Conservation (phyloP, 2,113 vertebrate species). For the Hippocampus abdominalis region DNA sequence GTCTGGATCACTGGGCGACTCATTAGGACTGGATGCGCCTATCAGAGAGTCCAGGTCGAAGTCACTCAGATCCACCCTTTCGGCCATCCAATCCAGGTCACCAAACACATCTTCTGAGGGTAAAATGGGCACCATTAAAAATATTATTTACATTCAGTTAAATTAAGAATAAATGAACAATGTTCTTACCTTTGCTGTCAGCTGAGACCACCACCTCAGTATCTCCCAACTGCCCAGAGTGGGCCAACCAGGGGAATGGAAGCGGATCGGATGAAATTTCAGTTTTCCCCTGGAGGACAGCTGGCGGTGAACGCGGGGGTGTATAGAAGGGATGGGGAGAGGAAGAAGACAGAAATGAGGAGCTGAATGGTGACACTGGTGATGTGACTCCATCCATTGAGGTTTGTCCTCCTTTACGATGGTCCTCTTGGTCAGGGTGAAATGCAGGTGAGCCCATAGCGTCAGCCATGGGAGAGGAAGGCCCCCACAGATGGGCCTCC, state of each 20-base stretch:
- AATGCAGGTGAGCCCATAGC: slow-evolving; percentile 67
- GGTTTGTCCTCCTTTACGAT: slow-evolving; percentile 47
- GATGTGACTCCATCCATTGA: slow-evolving; percentile 68
- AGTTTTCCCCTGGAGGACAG: slow-evolving; percentile 49
- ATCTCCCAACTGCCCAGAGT: slow-evolving; percentile 73
- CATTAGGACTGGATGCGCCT: slow-evolving; percentile 77
- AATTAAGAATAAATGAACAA: not conserved
- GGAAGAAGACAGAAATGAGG: slow-evolving; percentile 56
- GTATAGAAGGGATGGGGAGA: slow-evolving; percentile 64
- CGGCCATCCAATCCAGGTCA: slow-evolving; percentile 93
- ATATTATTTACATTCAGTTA: not conserved
- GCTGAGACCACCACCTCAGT: slow-evolving; percentile 50
- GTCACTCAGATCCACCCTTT: slow-evolving; percentile 88
- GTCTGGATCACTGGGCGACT: slow-evolving; percentile 76
- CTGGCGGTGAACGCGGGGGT: slow-evolving; percentile 47
- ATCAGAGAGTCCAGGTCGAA: slow-evolving; percentile 87
- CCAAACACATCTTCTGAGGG: slow-evolving; percentile 78
- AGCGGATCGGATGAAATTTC: slow-evolving; percentile 49
- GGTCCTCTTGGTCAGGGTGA: slow-evolving; percentile 52
- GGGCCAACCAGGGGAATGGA: slow-evolving; percentile 77
- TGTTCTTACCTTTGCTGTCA: slow-evolving; percentile 79
- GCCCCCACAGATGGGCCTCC: slow-evolving; percentile 79
- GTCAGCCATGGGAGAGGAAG: slow-evolving; percentile 94
- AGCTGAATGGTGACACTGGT: slow-evolving; percentile 54
- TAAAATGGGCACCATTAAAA: not conserved